Base-by-base conservation (phyloP, 1,140 invertebrate genomes). In the Zelostemma sp. region DNA sequence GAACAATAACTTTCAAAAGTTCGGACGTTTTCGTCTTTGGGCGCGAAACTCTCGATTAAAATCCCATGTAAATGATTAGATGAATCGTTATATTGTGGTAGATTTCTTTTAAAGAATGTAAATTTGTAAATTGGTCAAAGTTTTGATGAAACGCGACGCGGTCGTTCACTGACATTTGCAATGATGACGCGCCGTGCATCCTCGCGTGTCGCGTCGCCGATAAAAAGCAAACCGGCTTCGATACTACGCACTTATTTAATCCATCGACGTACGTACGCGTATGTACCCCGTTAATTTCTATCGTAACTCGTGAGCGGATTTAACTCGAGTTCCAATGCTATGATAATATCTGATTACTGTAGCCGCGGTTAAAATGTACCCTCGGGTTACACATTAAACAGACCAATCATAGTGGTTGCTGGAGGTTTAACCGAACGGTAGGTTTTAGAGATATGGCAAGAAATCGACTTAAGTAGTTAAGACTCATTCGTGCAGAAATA, bases 171-270 rank as follows among this genome's bases (percentile, higher is more conserved):
- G 58, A 67, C 56, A 68, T 53, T 68, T 57, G 67, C 56, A 61
- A 67, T 45, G 69, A 67, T 55, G 40, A 50, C 46, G 63, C 54
- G 25, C 25, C n/a, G 68, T 49, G 60, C 55, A 68, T 71, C 57
- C 47, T 72, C 67, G 63, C 66, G 72, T 66, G 45, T 65, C 66
- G 57, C 35, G 56, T 62, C 67, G 67, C 67, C 65, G 70, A 73
- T 60, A 73, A 72, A 69, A 70, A 62, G 55, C 51, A 68, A 61
- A 50, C 54, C 67, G 54, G 60, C 68, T 72, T 16, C 59, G 55
- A 66, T 71, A 72, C 63, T 72, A 67, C 68, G 68, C 63, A 67
- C 60, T 70, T 70, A 70, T 70, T 72, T 63, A 60, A 72, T 48
- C 45, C 58, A 64, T 57, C 56, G 53, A 53, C 47, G 50, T 48